phyloP scores from a whole-genome alignment of 2,113 vertebrate species.

The Pomatorhinus ruficollis region DNA sequence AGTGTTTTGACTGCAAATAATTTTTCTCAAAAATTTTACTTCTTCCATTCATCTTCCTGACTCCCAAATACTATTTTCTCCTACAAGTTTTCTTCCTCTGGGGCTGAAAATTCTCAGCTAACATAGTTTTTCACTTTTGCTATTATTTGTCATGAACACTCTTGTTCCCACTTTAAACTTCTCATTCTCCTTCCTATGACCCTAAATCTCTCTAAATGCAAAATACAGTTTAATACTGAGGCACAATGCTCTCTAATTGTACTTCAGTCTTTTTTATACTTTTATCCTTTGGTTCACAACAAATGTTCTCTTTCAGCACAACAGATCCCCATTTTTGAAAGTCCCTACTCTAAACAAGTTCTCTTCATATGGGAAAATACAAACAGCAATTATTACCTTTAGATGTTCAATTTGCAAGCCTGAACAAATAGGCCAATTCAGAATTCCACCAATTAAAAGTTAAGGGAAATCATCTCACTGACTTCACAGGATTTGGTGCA shows the following conservation, averaged over 20 bases:
- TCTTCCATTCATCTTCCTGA: background rate
- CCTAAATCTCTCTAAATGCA: background rate
- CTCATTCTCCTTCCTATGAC: background rate
- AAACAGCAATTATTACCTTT: background rate
- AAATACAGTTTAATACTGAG: background rate
- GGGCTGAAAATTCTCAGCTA: background rate
- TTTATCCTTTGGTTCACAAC: background rate
- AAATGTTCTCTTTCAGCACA: background rate
- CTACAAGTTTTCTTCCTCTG: background rate
- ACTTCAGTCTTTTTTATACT: background rate
- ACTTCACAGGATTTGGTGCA: background rate
- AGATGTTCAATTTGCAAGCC: background rate
- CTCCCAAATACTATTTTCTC: background rate
- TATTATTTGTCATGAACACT: background rate
- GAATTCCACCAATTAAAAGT: background rate
- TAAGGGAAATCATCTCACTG: background rate
- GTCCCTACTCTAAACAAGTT: fast-evolving
- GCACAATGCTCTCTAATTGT: background rate
- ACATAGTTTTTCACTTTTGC: background rate
- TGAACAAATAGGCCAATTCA: background rate
- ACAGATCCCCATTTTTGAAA: background rate
- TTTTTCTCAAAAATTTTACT: background rate
- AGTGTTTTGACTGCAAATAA: background rate
- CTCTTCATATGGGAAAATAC: background rate
- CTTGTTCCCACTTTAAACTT: background rate